phyloP scores from a whole-genome alignment of 37 sponge, comb jelly and placozoan genomes.

The Bolinopsis microptera region DNA sequence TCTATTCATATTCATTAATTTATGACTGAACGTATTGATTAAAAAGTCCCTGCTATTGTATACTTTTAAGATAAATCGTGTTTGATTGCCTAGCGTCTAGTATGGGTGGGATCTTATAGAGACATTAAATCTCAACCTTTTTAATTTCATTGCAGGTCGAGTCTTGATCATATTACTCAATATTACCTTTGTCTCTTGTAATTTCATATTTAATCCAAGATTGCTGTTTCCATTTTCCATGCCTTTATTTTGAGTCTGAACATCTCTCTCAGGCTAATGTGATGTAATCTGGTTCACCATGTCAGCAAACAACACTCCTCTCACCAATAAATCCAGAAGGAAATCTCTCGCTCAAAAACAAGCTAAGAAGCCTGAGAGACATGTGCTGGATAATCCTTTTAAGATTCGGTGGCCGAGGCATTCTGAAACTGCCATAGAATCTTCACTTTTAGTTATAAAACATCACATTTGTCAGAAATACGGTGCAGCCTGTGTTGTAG shows the following conservation, averaged over 20 bases:
- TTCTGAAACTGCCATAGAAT: not conserved
- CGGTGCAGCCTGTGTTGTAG: not conserved
- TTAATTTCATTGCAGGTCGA: not conserved
- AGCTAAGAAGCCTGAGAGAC: not conserved
- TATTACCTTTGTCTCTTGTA: not conserved
- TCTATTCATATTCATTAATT: too few species aligned
- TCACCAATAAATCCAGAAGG: not conserved
- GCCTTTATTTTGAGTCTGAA: not conserved
- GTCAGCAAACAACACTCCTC: not conserved
- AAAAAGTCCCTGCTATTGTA: too few species aligned
- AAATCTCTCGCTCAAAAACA: conserved; percentile 38
- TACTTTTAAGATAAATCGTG: too few species aligned
- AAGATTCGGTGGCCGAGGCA: conserved; percentile 57
- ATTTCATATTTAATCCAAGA: not conserved
- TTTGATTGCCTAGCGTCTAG: too few species aligned
- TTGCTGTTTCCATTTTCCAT: not conserved
- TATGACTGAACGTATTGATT: too few species aligned
- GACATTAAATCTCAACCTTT: too few species aligned
- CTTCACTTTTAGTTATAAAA: not conserved
- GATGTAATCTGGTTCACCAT: too few species aligned
- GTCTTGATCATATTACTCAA: too few species aligned
- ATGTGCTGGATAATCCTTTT: conserved; percentile 42
- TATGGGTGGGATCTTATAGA: too few species aligned
- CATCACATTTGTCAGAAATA: not conserved
- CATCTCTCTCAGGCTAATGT: not conserved